Evolutionary conservation across 1,140 invertebrate species (phyloP), one percentile per base, ranked within the genome.

Genomic region (Lucilia cuprina): DNA sequence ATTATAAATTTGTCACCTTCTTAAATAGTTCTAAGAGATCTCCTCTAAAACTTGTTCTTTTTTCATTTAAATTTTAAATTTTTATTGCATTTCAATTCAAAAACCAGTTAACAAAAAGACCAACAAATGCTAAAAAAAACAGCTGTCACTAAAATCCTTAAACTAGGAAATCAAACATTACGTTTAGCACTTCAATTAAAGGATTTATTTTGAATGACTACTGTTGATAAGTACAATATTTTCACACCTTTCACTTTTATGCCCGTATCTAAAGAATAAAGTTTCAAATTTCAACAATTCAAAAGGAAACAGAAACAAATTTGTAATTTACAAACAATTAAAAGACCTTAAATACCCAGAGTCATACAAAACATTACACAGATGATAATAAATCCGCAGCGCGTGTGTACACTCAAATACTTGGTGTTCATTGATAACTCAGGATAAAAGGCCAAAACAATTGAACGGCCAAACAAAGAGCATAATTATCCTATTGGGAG

Each of bases 381-480:
- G 77, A 77, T 17, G 55, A 82, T 17, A 34, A 82, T 85, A 85
- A n/a, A 85, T 85, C 84, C 74, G 47, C 47, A 70, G 7, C 41
- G 82, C 82, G 84, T 85, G 84, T 85, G 70, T 30, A 13, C 84
- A 80, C 41, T 85, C 47, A 55, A 41, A 41, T 41, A 41, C 41
- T 34, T 25, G 47, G 30, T 60, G 65, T 41, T 41, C 41, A 41
- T 41, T 41, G 41, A 14, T 77, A 75, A 13, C 2, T 30, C 41
- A 41, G 2, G 41, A 30, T 30, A 30, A 30, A 30, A 41, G 41
- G 41, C 2, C 41, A 41, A 10, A 41, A 77, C 74, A 77, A 77
- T 41, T 12, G 21, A 10, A 77, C 50, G 25, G 5, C 19, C 83
- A 78, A 35, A 41, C 17, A 34, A 17, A 19, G 13, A 82, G n/a